A percentile compares a stretch with the other conserved stretches of the same genome.
phyloP scores from a whole-genome alignment of 1,140 invertebrate species.

The Temnothorax longispinosus region DNA sequence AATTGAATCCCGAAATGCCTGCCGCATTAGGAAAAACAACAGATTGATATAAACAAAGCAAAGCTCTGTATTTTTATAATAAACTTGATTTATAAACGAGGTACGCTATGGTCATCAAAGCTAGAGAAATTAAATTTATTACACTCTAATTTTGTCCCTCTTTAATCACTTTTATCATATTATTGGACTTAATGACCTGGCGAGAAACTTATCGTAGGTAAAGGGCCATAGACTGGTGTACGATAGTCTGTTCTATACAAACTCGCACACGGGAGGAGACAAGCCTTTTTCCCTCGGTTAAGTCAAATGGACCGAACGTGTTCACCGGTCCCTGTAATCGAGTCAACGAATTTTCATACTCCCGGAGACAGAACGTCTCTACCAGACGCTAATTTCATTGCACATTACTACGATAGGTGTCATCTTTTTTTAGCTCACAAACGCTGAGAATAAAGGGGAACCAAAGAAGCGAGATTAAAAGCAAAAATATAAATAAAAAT shows the following conservation, averaged over 20 bases:
- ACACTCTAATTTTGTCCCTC: conserved; percentile 49
- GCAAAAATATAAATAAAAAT: neutral
- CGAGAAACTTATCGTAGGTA: conserved; percentile 16
- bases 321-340: conserved; percentile 72
- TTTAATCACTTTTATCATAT: conserved; percentile 27
- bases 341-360: conserved; percentile 66
- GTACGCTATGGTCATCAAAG: neutral
- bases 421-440: neutral
- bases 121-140: conserved; percentile 55
- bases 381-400: conserved; percentile 38
- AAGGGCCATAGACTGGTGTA: conserved; percentile 37
- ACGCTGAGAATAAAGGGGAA: neutral
- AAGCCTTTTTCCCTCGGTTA: conserved; percentile 68
- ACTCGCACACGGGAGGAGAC: conserved; percentile 58
- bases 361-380: conserved; percentile 32
- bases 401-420: conserved; percentile 10
- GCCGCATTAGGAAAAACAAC: neutral
- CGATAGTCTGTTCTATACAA: conserved; percentile 36
- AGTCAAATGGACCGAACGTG: conserved; percentile 74
- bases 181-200: conserved; percentile 60
- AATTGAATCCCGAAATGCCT: neutral
- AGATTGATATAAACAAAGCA: conserved; percentile 1
- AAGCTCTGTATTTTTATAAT: neutral
- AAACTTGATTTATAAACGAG: neutral
- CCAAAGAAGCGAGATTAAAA: neutral